Evolutionary conservation across 2,797 vertebrate genomes (phyloP), one percentile per base, ranked within the genome.

Genomic region (Darevskia mixta): DNA sequence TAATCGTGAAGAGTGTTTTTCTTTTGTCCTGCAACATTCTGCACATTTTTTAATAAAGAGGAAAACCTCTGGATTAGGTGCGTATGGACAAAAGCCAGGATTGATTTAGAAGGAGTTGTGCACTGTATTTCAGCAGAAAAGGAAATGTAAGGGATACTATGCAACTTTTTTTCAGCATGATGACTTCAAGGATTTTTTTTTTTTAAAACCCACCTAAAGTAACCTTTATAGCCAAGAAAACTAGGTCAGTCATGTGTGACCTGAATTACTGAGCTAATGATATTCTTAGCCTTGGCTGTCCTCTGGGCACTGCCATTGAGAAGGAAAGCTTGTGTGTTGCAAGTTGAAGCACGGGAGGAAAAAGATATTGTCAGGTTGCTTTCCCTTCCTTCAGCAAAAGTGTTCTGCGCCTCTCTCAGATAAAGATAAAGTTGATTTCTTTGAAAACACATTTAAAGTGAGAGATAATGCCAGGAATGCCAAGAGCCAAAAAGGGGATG

Each of bases 181-280:
- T 90, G 87, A 91, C 75, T 89, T 92, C 79, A 83, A 93, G 90
- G 78, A 89, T 83, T 81, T 79, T 92, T 79, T 92, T 94, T 94
- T 92, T 91, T 90, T 93, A 91, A 90, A 93, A 79, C 7, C 32
- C 81, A 94, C 94, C 93, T 93, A 93, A 92, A 92, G 91, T 93
- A 92, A 95, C 87, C 86, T 93, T 94, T 94, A 85, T 87, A 93
- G 91, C 93, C 87, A 92, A 89, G 88, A 90, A 90, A 92, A 75
- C 35, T 2, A 2, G 89, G 89, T 94, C 94, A 93, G 58, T 93
- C 78, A 88, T 93, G 93, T 89, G 90, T 93, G 90, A 90, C 87
- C 89, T 89, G 94, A 94, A 94, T 94, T 92, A 93, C 88, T 91
- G 83, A 94, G 82, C n/a, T 94, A 95, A 95, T 90, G 89, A 86